phyloP scores from a whole-genome alignment of 2,888 invertebrate genomes.

The Ptilodon capucinus region DNA sequence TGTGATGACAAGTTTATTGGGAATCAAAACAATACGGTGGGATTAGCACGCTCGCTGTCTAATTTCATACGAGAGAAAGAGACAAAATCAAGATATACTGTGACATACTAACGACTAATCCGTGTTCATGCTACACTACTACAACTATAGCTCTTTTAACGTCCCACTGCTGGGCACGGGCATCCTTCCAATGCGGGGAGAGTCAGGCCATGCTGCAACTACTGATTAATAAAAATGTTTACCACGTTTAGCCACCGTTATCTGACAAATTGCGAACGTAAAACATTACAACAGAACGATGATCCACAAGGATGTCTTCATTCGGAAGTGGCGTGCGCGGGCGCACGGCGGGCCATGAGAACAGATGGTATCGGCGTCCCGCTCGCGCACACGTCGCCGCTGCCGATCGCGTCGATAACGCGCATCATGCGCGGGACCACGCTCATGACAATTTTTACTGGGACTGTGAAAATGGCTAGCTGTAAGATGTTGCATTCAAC shows the following conservation, averaged over 20 bases:
- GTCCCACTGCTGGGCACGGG: too few relatives aligned
- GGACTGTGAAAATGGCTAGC: constrained; percentile 16
- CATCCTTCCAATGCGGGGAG: too few relatives aligned
- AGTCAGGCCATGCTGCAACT: too few relatives aligned
- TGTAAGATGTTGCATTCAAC: not conserved
- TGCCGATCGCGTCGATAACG: constrained; percentile 44
- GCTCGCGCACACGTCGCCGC: constrained; percentile 57
- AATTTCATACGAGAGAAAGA: too few relatives aligned
- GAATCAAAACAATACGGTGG: too few relatives aligned
- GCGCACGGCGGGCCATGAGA: constrained; percentile 58
- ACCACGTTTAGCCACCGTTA: not conserved
- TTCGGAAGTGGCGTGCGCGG: constrained; percentile 60
- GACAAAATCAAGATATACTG: too few relatives aligned
- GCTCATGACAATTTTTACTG: constrained; percentile 38
- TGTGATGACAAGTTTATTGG: too few relatives aligned
- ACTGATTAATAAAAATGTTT: too few relatives aligned
- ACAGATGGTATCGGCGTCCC: constrained; percentile 68
- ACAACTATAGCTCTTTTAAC: too few relatives aligned
- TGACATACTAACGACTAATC: too few relatives aligned
- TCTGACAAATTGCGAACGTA: not conserved
- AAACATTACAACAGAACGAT: not conserved
- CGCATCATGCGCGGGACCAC: constrained; percentile 35
- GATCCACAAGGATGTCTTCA: constrained; percentile 25
- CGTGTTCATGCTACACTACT: too few relatives aligned
- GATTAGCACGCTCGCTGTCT: too few relatives aligned